Evolutionary conservation across 2,113 vertebrate species (phyloP).

Genomic region (Tachuris rubrigastra): DNA sequence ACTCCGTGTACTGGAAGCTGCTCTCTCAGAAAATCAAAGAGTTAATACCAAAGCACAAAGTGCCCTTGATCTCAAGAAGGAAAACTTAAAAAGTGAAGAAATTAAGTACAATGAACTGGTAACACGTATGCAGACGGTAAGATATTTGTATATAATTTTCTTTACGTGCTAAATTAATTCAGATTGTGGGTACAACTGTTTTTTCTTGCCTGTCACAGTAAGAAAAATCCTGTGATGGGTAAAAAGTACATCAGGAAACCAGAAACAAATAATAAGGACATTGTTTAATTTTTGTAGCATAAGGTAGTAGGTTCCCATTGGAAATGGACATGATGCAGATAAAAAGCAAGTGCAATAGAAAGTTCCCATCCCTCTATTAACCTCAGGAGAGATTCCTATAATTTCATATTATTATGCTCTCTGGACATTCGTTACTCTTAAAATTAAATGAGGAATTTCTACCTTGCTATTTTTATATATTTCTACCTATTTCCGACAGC

Average conservation of each 20-base stretch:
- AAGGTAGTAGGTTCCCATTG: background rate
- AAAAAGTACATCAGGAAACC: background rate
- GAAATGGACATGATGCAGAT: background rate
- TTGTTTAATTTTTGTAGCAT: background rate
- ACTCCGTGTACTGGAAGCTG: constrained; percentile 79
- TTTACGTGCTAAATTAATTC: background rate
- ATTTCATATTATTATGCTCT: background rate
- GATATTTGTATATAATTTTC: background rate
- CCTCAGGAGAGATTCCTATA: background rate
- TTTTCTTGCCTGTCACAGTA: background rate
- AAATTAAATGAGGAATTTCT: background rate
- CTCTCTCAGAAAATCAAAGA: constrained; percentile 83
- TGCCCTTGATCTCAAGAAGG: constrained; percentile 86
- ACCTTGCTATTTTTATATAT: too few species aligned
- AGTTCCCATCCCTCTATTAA: background rate
- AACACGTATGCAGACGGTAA: constrained; percentile 88
- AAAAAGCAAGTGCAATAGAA: background rate
- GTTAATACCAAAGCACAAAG: constrained; percentile 86
- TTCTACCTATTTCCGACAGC: background rate
- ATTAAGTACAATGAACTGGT: constrained; percentile 82
- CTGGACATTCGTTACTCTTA: background rate
- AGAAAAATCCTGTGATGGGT: background rate
- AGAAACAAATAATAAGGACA: background rate
- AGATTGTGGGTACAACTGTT: background rate
- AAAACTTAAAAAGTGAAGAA: constrained; percentile 86